phyloP scores from a whole-genome alignment of 2,888 invertebrate species.

The Rhamphomyia laevipes region DNA sequence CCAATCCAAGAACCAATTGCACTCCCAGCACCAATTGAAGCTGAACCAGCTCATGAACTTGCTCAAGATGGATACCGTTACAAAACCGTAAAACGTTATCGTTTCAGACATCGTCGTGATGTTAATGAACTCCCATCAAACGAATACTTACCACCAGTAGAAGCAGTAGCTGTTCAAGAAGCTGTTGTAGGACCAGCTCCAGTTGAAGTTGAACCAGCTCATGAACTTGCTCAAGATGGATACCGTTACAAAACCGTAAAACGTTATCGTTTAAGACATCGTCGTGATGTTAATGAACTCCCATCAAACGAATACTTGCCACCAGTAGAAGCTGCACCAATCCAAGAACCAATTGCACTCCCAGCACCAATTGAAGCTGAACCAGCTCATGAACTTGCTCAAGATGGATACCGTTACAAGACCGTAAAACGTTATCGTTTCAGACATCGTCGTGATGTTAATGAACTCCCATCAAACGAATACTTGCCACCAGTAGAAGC shows the following conservation, averaged over 20 bases:
- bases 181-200: neutral
- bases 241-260: constrained; percentile 24
- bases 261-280: constrained; percentile 21
- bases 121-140: constrained; percentile 11
- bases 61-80: constrained; percentile 25
- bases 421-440: constrained; percentile 4
- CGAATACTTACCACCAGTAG: neutral
- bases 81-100: constrained; percentile 22
- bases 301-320: constrained; percentile 12
- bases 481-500: constrained; percentile 20
- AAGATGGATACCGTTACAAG: constrained; percentile 18
- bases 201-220: constrained; percentile 7
- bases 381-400: constrained; percentile 25
- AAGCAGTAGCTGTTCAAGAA: neutral
- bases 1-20: constrained; percentile 11
- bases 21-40: constrained; percentile 13
- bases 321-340: constrained; percentile 5
- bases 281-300: constrained; percentile 25
- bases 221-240: constrained; percentile 21
- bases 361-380: constrained; percentile 18
- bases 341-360: constrained; percentile 15
- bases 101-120: constrained; percentile 24
- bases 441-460: neutral
- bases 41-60: constrained; percentile 18
- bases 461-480: constrained; percentile 10